Conservation (phyloP, 2,888 invertebrate genomes). For the Idaea straminata region DNA sequence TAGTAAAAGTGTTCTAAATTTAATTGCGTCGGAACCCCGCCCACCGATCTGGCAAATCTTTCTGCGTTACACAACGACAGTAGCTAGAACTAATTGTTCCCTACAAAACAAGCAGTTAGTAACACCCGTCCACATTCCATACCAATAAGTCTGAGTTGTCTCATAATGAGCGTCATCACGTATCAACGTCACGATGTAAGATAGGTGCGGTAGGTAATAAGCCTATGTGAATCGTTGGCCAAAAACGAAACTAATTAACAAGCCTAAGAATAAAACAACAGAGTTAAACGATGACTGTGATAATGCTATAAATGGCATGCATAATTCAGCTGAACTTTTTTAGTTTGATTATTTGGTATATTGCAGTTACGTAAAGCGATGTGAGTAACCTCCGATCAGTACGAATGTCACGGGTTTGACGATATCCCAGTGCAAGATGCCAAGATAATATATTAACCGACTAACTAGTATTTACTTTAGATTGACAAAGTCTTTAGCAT, state of each 20-base stretch:
- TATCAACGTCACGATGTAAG: background rate
- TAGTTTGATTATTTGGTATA: no score
- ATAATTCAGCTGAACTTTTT: no score
- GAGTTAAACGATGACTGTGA: no score
- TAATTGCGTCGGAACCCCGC: background rate
- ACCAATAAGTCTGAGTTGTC: background rate
- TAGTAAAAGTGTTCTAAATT: background rate
- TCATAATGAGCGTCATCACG: background rate
- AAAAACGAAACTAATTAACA: no score
- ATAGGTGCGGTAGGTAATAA: no score
- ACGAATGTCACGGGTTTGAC: constrained; percentile 1
- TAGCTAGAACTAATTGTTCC: background rate
- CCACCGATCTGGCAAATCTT: constrained; percentile 1
- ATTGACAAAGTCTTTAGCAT: background rate
- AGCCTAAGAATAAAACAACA: no score
- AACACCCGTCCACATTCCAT: background rate
- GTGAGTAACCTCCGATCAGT: background rate
- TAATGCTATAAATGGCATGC: no score
- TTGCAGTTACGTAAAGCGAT: background rate
- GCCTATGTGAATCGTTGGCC: no score
- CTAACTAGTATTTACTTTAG: background rate
- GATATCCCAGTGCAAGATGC: background rate
- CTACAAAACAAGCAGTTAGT: background rate
- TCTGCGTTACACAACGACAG: background rate
- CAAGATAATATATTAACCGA: background rate